These are phyloP conservation scores for Stichodactyla mertensii DNA, from an alignment of 64 coral and sea anemone genomes.

Conservation along the genomic window DNA sequence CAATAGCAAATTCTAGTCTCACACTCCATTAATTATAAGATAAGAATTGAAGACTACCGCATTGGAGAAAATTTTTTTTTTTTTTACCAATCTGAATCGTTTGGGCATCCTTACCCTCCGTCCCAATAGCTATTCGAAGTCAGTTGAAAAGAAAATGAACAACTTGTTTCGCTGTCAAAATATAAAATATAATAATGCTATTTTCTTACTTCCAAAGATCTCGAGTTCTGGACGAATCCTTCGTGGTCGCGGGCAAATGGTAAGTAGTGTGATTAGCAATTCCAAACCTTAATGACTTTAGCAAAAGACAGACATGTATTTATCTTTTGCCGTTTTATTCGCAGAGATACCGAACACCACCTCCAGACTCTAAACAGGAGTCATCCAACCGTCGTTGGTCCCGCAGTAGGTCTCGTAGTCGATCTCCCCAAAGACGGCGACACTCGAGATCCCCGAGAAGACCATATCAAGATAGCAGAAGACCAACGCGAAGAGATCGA, in stretches of 20 bases:
- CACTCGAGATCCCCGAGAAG: conserved; percentile 8
- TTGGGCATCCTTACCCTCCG: too few relatives aligned
- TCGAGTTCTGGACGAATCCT: conserved; percentile 45
- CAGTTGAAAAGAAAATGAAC: too few relatives aligned
- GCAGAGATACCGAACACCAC: conserved; percentile 51
- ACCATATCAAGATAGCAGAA: neutral
- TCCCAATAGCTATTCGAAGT: too few relatives aligned
- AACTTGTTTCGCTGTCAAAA: too few relatives aligned
- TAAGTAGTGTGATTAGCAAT: neutral
- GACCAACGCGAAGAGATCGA: neutral
- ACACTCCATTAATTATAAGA: too few relatives aligned
- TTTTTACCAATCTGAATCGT: too few relatives aligned
- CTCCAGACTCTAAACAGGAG: conserved; percentile 12
- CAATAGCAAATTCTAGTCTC: too few relatives aligned
- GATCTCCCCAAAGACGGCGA: conserved; percentile 12
- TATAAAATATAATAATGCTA: too few relatives aligned
- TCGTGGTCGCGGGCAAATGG: conserved; percentile 47
- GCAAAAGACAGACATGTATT: neutral
- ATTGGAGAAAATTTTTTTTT: too few relatives aligned
- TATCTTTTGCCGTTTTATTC: conserved; percentile 6
- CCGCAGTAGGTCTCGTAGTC: conserved; percentile 16
- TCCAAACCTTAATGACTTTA: neutral
- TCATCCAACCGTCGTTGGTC: neutral
- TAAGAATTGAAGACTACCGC: too few relatives aligned
- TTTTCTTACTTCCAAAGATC: neutral